Conservation (phyloP, 2,113 vertebrate species). For the Scalopus aquaticus region DNA sequence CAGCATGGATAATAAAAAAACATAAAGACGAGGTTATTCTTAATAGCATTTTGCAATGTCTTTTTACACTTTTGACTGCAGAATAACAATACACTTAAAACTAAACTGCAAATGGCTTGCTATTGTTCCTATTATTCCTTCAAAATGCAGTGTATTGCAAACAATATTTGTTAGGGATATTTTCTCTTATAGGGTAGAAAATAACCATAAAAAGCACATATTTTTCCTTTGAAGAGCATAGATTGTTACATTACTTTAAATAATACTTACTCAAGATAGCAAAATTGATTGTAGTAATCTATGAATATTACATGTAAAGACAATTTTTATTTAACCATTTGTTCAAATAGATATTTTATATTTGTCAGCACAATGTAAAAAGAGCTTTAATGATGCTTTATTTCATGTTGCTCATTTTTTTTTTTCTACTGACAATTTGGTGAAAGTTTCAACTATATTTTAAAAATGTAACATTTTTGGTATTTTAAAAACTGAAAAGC, state of each 20-base stretch:
- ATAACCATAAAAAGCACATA: conserved; percentile 57
- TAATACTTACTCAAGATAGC: conserved; percentile 4
- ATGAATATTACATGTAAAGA: conserved; percentile 38
- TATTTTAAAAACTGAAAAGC: not conserved
- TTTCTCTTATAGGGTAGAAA: conserved; percentile 67
- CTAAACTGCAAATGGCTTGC: conserved; percentile 62
- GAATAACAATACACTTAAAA: conserved; percentile 67
- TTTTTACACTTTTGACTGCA: conserved; percentile 64
- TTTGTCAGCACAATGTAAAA: conserved; percentile 32
- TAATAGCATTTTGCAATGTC: conserved; percentile 56
- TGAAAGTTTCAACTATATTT: not conserved
- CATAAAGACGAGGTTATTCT: conserved; percentile 68
- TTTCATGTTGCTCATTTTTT: not conserved
- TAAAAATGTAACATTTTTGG: not conserved
- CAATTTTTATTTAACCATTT: conserved; percentile 48
- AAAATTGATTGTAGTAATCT: conserved; percentile 43
- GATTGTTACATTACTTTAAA: conserved; percentile 61
- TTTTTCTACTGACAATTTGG: not conserved
- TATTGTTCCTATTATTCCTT: conserved; percentile 65
- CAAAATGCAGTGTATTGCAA: conserved; percentile 66
- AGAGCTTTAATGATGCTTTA: not conserved
- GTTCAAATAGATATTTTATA: conserved; percentile 3
- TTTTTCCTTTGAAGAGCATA: conserved; percentile 62
- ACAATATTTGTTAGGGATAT: conserved; percentile 56
- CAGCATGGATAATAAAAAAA: conserved; percentile 43